These are phyloP conservation scores for Scaptomyza graminum DNA, from an alignment of 1,140 invertebrate genomes.

Conservation along the genomic window DNA sequence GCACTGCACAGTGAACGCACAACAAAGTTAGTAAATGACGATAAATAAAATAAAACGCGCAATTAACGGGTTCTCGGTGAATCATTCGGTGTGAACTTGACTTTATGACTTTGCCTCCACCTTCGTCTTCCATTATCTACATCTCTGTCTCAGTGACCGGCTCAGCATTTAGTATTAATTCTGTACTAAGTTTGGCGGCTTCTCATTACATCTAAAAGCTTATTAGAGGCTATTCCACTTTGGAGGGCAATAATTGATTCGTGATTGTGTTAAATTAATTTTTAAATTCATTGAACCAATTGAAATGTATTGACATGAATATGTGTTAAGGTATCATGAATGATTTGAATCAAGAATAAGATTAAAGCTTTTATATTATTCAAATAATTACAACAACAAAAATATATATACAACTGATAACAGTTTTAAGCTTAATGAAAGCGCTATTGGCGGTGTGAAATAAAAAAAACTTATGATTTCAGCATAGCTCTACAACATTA, in stretches of 20 bases:
- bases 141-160: neutral
- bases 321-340: neutral
- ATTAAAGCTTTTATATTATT: neutral
- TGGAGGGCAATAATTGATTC: constrained; percentile 11
- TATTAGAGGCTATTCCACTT: constrained; percentile 8
- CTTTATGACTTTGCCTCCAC: constrained; percentile 9
- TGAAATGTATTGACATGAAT: neutral
- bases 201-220: constrained; percentile 6
- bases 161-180: neutral
- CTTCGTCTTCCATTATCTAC: neutral
- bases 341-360: neutral
- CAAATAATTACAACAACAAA: neutral
- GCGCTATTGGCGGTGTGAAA: too few relatives aligned
- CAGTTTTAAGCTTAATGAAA: neutral
- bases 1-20: constrained; percentile 45
- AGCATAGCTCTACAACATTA: too few relatives aligned
- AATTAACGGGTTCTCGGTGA: constrained; percentile 37
- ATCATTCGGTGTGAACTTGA: constrained; percentile 47
- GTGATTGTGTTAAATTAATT: neutral
- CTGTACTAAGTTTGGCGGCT: constrained; percentile 3
- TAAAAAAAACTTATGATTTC: too few relatives aligned
- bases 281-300: neutral
- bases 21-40: constrained; percentile 64
- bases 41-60: neutral
- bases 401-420: neutral